phyloP scores from a whole-genome alignment of 37 sponge, comb jelly and placozoan genomes.

The Amphimedon queenslandica region DNA sequence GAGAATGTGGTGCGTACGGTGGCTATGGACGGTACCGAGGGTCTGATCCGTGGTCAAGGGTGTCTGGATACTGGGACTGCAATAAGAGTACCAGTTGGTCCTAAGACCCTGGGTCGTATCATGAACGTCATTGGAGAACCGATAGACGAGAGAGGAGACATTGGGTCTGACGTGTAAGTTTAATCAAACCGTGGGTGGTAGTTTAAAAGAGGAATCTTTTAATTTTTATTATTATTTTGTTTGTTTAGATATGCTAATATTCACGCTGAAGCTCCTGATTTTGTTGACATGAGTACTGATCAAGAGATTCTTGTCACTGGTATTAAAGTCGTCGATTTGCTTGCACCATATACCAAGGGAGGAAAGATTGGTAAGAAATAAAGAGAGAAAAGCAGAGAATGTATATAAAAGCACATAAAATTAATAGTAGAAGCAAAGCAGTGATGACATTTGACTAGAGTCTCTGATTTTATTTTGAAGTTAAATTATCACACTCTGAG shows the following conservation, averaged over 20 bases:
- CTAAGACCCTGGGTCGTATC: conserved; percentile 97
- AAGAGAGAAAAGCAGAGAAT: no score
- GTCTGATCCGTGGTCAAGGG: conserved; percentile 85
- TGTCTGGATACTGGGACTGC: conserved; percentile 82
- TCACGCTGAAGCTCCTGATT: conserved; percentile 98
- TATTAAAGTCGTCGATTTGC: conserved; percentile 97
- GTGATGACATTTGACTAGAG: not conserved
- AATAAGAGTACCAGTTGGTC: conserved; percentile 94
- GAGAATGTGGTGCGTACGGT: conserved; percentile 97
- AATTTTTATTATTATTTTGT: not conserved
- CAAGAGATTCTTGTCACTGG: conserved; percentile 99
- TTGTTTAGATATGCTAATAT: conserved; percentile 48
- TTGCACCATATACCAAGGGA: conserved; percentile 98
- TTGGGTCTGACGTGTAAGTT: conserved; percentile 66
- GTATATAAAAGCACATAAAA: no score
- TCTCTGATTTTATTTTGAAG: not conserved
- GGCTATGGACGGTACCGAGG: conserved; percentile 99
- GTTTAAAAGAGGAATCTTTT: not conserved
- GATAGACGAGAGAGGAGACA: conserved; percentile 97
- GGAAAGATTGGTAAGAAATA: conserved; percentile 98
- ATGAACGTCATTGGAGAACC: conserved; percentile 99
- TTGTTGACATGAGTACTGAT: conserved; percentile 96
- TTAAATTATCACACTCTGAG: not conserved
- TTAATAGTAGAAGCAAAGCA: not conserved
- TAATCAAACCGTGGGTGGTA: not conserved